phyloP scores from a whole-genome alignment of 2,113 vertebrate genomes.

The Symphodus melops region DNA sequence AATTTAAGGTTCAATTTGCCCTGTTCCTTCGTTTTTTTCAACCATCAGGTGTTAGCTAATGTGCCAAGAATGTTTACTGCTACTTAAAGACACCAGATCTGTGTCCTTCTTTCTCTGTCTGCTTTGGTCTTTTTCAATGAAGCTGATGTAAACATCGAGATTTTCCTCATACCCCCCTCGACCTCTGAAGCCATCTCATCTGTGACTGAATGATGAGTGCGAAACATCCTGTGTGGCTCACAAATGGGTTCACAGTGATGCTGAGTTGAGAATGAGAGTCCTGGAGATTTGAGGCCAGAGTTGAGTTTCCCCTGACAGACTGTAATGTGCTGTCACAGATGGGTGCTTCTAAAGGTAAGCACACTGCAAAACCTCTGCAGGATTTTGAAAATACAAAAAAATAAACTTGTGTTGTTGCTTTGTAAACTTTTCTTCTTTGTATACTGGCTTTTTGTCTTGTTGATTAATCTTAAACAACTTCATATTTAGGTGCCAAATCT shows the following conservation, averaged over 20 bases:
- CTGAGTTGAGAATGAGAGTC: slow-evolving; percentile 57
- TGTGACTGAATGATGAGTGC: slow-evolving; percentile 50
- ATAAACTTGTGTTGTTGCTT: background rate
- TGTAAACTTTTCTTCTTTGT: background rate
- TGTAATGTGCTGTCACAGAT: slow-evolving; percentile 34
- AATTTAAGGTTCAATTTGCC: too few species aligned
- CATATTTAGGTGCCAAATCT: too few species aligned
- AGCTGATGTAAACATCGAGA: background rate
- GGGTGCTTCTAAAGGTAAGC: background rate
- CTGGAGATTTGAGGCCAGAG: slow-evolving; percentile 39
- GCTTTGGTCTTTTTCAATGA: too few species aligned
- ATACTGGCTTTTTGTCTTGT: background rate
- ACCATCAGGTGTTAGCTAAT: too few species aligned
- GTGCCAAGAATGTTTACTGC: too few species aligned
- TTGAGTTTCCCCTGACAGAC: slow-evolving; percentile 20
- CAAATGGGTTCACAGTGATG: slow-evolving; percentile 64
- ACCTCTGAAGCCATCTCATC: slow-evolving; percentile 74
- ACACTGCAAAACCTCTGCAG: background rate
- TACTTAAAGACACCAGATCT: too few species aligned
- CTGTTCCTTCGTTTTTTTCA: too few species aligned
- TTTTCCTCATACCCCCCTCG: slow-evolving; percentile 26
- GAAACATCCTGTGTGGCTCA: slow-evolving; percentile 68
- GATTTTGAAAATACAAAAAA: background rate
- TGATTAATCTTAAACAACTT: too few species aligned
- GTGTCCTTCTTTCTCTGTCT: too few species aligned